Evolutionary conservation across 2,888 invertebrate genomes (phyloP), one percentile per base, ranked within the genome.

Genomic region (Acrobasis suavella): DNA sequence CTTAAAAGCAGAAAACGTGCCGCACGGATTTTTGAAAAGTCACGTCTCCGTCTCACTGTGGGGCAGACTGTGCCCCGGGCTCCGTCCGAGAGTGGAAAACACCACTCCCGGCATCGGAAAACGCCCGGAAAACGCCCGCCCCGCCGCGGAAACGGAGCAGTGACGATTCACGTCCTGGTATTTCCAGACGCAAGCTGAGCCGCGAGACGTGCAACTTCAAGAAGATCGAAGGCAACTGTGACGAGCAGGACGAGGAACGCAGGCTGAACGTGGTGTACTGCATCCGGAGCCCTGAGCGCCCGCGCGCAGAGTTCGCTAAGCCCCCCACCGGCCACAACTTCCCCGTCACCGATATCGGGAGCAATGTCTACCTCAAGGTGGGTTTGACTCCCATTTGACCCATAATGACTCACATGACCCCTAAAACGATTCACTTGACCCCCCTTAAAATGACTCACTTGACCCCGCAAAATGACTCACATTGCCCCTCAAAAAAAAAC

Each of bases 301-400:
- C 87, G 80, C 81, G 89, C 80, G 81, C 93, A 68, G 82, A 89
- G 80, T 95, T 93, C 80, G 88, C 92, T 59, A 88, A 93, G 64
- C 86, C 93, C 17, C 94, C 95, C 1, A 93, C 93, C 67, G 93
- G 93, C 75, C 96, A 97, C 85, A 94, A 93, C 67, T 96, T 96
- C 84, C 96, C 96, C 3, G 78, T 94, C 63, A 95, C 96, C 0
- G 93, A 94, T 68, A 93, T 95, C 52, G 95, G 95, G 17, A 93
- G 94, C 73, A 94, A 94, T 67, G 87, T 93, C 60, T 93, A 93
- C 64, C 87, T 96, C 68, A 94, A 90, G 69, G 81, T 38, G 17
- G 42, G 32, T 37, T 16, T 50, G 50, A 50, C 50, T 1, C 16
- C 50, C n/a, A n/a, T n/a, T n/a, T n/a, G n/a, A n/a, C n/a, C n/a